Base-by-base conservation (phyloP, 1,140 invertebrate genomes). In the Caenorhabditis remanei region DNA sequence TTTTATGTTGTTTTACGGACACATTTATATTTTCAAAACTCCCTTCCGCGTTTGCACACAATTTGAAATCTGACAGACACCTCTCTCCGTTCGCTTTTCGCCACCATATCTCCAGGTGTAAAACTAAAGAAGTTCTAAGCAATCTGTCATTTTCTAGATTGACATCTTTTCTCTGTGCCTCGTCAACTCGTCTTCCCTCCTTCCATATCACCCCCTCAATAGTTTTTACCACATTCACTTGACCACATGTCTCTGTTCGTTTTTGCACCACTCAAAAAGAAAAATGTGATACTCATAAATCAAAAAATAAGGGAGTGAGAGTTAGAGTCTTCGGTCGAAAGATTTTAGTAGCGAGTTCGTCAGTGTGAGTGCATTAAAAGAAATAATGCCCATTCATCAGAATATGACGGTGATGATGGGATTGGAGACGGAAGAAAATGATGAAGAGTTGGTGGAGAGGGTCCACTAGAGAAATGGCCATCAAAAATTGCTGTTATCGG, bases 91-190 rank as follows among this genome's bases (percentile, higher is more conserved):
- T 32, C 43, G n/a, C 71, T 79, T 71, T 71, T 46, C 13, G 65
- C 65, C 40, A 71, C 16, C 24, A n/a, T 21, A 71, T 48, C 65
- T 46, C 3, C 21, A 53, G 46, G 71, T 79, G 71, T 79, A 79
- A 79, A 79, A 79, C 32, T 13, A 24, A 79, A 79, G 43, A 79
- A 79, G 43, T 79, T 79, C 71, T 50, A 6, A 79, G 46, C 71
- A 79, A 79, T 79, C 71, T 79, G 71, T 79, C 71, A 50, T 21
- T 50, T 79, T 24, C 21, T 13, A 50, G 71, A 79, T 50, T 79
- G 71, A 79, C 71, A 79, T 53, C 71, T 19, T 13, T 46, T 32
- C 46, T 41, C 71, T 24, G 13, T n/a, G 16, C 19, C 21, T 43
- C 41, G 11, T 40, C 46, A 8, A 11, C 41, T 43, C 41, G 9